Evolutionary conservation across 2,113 vertebrate species (phyloP).

Genomic region (Colossoma macropomum): DNA sequence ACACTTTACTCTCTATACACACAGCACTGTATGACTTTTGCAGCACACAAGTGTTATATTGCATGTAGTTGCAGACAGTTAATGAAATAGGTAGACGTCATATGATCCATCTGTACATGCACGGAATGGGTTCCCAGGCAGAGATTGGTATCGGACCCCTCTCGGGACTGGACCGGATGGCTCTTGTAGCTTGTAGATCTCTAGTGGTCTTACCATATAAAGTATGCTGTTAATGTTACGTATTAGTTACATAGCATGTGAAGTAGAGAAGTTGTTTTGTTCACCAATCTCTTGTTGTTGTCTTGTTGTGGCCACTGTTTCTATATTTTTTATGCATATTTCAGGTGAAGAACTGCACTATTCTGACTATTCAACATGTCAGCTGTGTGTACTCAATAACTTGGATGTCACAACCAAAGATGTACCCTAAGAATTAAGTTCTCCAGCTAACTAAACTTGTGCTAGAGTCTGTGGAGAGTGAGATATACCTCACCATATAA

Average conservation of each 20-base stretch:
- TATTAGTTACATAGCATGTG: slow-evolving; percentile 57
- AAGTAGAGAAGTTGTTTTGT: background rate
- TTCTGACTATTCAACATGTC: background rate
- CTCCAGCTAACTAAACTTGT: slow-evolving; percentile 13
- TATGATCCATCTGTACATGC: slow-evolving; percentile 54
- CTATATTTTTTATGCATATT: background rate
- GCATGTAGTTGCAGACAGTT: slow-evolving; percentile 59
- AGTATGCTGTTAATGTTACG: slow-evolving; percentile 42
- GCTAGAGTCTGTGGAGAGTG: background rate
- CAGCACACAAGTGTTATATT: slow-evolving; percentile 45
- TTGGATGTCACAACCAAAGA: background rate
- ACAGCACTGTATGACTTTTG: slow-evolving; percentile 25
- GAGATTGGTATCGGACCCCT: slow-evolving; percentile 64
- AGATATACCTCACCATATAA: slow-evolving; percentile 7
- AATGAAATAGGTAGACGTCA: slow-evolving; percentile 51
- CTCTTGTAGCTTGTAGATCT: slow-evolving; percentile 55
- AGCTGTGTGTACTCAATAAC: background rate
- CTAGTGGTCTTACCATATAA: slow-evolving; percentile 61
- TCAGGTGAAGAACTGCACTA: background rate
- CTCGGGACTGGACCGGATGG: slow-evolving; percentile 60
- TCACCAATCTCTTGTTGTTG: background rate
- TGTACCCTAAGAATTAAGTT: background rate
- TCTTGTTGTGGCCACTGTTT: background rate
- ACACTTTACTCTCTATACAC: background rate
- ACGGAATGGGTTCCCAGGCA: slow-evolving; percentile 66